phyloP scores from a whole-genome alignment of 2,888 invertebrate genomes.

The Macrosoma leucophasiata region DNA sequence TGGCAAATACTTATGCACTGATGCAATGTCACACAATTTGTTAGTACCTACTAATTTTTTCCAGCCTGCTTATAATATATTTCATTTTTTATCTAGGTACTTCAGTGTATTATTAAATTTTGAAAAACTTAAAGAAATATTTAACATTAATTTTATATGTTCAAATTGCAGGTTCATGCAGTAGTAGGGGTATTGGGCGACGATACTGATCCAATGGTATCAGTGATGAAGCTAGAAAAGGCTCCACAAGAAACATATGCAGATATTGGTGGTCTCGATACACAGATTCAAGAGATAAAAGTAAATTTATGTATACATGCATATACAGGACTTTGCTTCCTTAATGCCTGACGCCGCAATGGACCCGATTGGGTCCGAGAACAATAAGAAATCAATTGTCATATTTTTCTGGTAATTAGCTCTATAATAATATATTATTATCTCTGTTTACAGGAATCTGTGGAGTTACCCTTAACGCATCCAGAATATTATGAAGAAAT shows the following conservation, averaged over 20 bases:
- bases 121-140: too few species aligned
- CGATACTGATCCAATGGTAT: conserved; percentile 99
- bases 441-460: conserved; percentile 82
- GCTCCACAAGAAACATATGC: conserved; percentile 99
- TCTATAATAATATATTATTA: conserved; percentile 1
- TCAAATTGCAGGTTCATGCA: conserved; percentile 85
- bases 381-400: too few species aligned
- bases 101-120: too few species aligned
- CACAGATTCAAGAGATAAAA: conserved; percentile 88
- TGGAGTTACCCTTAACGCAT: conserved; percentile 98
- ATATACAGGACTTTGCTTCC: not conserved
- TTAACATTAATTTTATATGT: conserved; percentile 2
- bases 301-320: conserved; percentile 28
- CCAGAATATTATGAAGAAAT: conserved; percentile 99
- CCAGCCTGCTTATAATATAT: too few species aligned
- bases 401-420: too few species aligned
- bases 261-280: conserved; percentile 97
- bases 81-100: too few species aligned
- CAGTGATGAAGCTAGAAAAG: conserved; percentile 99
- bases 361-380: too few species aligned
- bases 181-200: conserved; percentile 99
- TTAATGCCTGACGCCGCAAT: not conserved
- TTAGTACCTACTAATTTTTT: too few species aligned
- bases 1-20: too few species aligned
- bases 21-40: too few species aligned